phyloP scores from a whole-genome alignment of 2,113 vertebrate species.

The Phalacrocorax carbo region DNA sequence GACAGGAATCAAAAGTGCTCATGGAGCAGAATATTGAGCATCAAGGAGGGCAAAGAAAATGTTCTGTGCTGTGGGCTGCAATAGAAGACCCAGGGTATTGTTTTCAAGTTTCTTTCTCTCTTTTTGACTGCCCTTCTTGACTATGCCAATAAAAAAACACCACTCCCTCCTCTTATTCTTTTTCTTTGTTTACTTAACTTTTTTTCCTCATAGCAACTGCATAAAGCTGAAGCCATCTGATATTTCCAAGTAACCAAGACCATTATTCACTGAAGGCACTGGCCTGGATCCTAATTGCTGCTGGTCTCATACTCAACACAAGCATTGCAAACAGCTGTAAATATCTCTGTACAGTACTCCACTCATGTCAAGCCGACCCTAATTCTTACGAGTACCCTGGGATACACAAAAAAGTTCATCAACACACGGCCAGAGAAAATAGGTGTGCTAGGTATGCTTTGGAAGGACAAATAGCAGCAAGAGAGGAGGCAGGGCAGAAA shows the following conservation, averaged over 20 bases:
- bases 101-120: conserved; percentile 11
- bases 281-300: conserved; percentile 60
- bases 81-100: conserved; percentile 29
- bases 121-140: conserved; percentile 38
- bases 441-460: background rate
- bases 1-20: background rate
- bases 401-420: background rate
- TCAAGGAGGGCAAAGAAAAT: background rate
- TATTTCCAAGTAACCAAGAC: conserved; percentile 61
- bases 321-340: conserved; percentile 37
- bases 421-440: background rate
- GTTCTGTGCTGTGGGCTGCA: background rate
- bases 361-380: conserved; percentile 49
- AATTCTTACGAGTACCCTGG: background rate
- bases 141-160: conserved; percentile 29
- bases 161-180: conserved; percentile 66
- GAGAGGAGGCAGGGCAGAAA: background rate
- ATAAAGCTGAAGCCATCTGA: conserved; percentile 55
- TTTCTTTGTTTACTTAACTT: conserved; percentile 67
- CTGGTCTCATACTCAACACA: conserved; percentile 28
- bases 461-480: background rate
- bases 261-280: conserved; percentile 63
- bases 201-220: conserved; percentile 59
- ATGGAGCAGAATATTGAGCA: background rate
- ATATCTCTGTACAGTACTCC: conserved; percentile 24